These are phyloP conservation scores for Athalia rosae DNA, from an alignment of 2,888 invertebrate species.

Conservation along the genomic window DNA sequence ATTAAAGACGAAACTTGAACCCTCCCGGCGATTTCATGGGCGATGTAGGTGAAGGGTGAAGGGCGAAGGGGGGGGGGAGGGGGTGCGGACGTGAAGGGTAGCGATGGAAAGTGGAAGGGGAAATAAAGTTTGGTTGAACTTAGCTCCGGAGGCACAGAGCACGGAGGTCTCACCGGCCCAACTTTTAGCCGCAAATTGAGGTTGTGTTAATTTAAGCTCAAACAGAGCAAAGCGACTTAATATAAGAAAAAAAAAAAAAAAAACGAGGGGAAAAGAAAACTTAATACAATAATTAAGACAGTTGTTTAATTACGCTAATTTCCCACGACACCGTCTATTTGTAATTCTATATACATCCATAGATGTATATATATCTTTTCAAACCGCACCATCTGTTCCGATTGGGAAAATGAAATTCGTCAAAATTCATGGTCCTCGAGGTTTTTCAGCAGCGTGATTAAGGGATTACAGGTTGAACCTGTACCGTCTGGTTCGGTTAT, in stretches of 20 bases:
- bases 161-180: background rate
- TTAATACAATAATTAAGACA: slow-evolving; percentile 30
- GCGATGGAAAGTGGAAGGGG: background rate
- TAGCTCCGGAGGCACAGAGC: background rate
- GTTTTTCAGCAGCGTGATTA: too few relatives aligned
- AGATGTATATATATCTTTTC: too few relatives aligned
- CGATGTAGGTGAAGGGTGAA: too few relatives aligned
- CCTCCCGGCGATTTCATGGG: slow-evolving; percentile 27
- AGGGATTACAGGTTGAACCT: too few relatives aligned
- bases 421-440: too few relatives aligned
- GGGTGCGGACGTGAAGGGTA: too few relatives aligned
- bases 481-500: too few relatives aligned
- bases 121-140: slow-evolving; percentile 29
- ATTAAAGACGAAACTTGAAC: slow-evolving; percentile 31
- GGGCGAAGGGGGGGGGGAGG: too few relatives aligned
- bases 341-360: background rate
- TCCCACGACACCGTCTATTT: slow-evolving; percentile 32
- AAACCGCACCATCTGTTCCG: too few relatives aligned
- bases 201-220: slow-evolving; percentile 31
- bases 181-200: slow-evolving; percentile 39
- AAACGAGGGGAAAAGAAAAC: slow-evolving; percentile 23
- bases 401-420: too few relatives aligned
- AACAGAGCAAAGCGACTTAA: slow-evolving; percentile 15
- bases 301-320: slow-evolving; percentile 27
- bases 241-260: too few relatives aligned